Conservation (phyloP, 2,113 vertebrate species). For the Rhinoptilus africanus region DNA sequence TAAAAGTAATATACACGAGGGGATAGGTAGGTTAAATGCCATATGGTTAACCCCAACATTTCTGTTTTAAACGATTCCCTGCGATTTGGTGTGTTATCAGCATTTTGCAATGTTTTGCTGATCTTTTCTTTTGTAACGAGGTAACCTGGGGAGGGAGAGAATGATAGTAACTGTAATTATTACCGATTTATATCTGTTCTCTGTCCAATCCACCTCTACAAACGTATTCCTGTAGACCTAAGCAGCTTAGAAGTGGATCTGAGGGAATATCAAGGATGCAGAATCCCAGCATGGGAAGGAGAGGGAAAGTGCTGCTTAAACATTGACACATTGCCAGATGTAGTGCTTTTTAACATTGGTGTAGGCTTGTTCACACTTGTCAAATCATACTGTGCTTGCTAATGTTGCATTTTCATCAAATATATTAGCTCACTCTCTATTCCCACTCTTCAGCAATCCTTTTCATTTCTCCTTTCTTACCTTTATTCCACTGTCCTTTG, state of each 20-base stretch:
- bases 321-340: conserved; percentile 63
- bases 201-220: background rate
- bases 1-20: background rate
- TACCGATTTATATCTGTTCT: conserved; percentile 22
- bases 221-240: background rate
- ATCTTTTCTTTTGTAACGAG: conserved; percentile 9
- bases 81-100: background rate
- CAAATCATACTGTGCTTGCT: conserved; percentile 49
- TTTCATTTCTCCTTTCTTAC: background rate
- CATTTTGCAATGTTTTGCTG: conserved; percentile 32
- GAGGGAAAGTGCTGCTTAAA: conserved; percentile 55
- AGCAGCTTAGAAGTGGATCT: conserved; percentile 32
- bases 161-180: conserved; percentile 13
- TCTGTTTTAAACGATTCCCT: background rate
- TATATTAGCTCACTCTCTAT: background rate
- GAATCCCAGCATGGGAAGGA: conserved; percentile 49
- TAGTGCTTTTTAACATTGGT: conserved; percentile 59
- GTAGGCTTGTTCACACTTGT: conserved; percentile 71
- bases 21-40: conserved; percentile 30
- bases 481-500: background rate
- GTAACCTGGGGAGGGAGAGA: background rate
- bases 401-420: conserved; percentile 64
- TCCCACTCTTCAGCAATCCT: background rate
- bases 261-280: conserved; percentile 19
- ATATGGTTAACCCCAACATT: conserved; percentile 38